Base-by-base conservation (phyloP, 2,888 invertebrate species). In the Polymixis lichenea region DNA sequence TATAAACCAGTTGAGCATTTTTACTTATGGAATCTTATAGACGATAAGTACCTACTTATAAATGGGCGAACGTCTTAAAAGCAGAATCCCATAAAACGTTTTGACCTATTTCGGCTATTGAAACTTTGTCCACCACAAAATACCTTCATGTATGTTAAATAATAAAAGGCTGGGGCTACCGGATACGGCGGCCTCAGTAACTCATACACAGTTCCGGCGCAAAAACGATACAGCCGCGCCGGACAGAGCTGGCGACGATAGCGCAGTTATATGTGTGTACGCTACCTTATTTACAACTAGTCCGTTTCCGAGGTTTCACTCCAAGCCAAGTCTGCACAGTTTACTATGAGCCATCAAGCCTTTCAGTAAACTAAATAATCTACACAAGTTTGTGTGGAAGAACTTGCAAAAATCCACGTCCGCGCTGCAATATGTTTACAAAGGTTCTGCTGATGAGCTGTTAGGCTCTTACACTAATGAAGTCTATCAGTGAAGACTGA, bases 171-270 rank as follows among this genome's bases (percentile, higher is more conserved):
- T 89, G 86, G 85, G 88, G 89, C 87, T 82, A 87, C 93, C 94
- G 95, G 95, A 94, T 84, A 83, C 89, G 83, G 74, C 90, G 91
- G 90, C 89, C 91, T 90, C 93, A 89, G 93, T 95, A 95, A 95
- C 94, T 95, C 95, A 95, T 95, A 94, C 91, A 89, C 89, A 88
- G 90, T 95, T 95, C 95, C 95, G 95, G 94, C 91, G 93, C 91
- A 94, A 95, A 95, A 95, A 95, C 94, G 92, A 91, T 91, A 90
- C 87, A 79, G 89, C 90, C 92, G 93, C 78, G 89, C 90, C 92
- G 93, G 94, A 93, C 93, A 89, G 80, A 82, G 90, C 87, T 83
- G 88, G 89, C 87, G 87, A 88, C 91, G 93, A 94, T 93, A 94
- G 89, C 91, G 86, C 89, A 85, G 88, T 87, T 89, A 90, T 90